Evolutionary conservation across 2,888 invertebrate species (phyloP).

Genomic region (Oligia strigilis): DNA sequence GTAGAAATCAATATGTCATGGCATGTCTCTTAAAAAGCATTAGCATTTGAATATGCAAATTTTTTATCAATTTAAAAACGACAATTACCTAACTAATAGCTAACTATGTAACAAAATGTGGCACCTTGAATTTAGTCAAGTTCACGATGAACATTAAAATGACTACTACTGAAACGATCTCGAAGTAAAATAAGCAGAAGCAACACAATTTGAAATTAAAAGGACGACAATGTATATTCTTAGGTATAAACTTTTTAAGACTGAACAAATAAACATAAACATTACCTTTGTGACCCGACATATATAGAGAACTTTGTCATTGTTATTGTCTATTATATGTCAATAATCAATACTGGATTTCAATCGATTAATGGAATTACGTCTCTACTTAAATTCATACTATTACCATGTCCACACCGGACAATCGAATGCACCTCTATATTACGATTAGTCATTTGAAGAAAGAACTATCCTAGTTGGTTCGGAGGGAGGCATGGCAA

Average conservation of each 20-base stretch:
- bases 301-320: background rate
- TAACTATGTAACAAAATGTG: slow-evolving; percentile 58
- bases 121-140: slow-evolving; percentile 79
- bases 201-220: no score
- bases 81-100: slow-evolving; percentile 28
- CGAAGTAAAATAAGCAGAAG: slow-evolving; percentile 27
- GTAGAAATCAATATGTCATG: background rate
- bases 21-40: slow-evolving; percentile 17
- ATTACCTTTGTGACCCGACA: background rate
- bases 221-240: background rate
- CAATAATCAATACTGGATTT: slow-evolving; percentile 6
- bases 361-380: background rate
- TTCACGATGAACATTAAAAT: slow-evolving; percentile 71
- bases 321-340: background rate
- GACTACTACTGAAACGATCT: slow-evolving; percentile 50
- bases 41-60: slow-evolving; percentile 18
- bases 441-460: background rate
- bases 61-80: slow-evolving; percentile 20
- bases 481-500: background rate
- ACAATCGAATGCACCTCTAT: background rate
- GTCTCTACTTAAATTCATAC: background rate
- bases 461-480: background rate
- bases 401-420: background rate
- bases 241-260: no score
- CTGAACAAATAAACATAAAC: background rate